Base-by-base conservation (phyloP, 2,888 invertebrate species). In the Arctia plantaginis region DNA sequence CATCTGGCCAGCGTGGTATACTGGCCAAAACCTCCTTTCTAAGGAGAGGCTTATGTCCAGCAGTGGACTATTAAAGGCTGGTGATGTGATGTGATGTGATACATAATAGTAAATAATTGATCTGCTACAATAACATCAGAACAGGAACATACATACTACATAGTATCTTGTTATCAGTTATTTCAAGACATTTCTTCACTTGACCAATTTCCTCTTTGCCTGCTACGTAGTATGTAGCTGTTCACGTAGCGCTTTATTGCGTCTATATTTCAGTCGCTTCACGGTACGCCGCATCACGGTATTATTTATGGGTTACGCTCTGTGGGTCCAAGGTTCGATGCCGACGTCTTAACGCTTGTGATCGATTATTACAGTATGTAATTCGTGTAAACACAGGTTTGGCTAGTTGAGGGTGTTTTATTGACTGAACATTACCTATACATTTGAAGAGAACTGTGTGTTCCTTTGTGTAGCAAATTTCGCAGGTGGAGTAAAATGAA, bases 221-320 rank as follows among this genome's bases (percentile, higher is more conserved):
- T 44, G 73, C 77, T 71, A 84, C 83, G 81, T 83, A 85, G 83
- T 85, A 86, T 77, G 85, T 84, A 81, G 76, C 81, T 79, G 83
- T 82, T 79, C 83, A 82, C 83, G 80, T 83, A 85, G 83, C 82
- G 84, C 89, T 91, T 92, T 92, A 92, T 91, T 90, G 89, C 89
- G 86, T 86, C 90, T 90, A 92, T 92, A 92, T 92, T 92, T 92
- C 92, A 92, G 87, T 84, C 82, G 85, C 82, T 88, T 88, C 87
- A 90, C 87, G 90, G 87, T 86, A 87, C 89, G 86, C 85, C 86
- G 86, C 85, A 78, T 80, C 85, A 79, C 68, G 80, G 85, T 90
- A 90, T 90, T 91, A 91, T 91, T 90, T 90, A 90, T 87, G 85
- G 80, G 85, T 62, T 78, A 86, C 85, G 89, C 82, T 87, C 86